Conservation (phyloP, 2,888 invertebrate species). For the Mimumesa dahlbomi region DNA sequence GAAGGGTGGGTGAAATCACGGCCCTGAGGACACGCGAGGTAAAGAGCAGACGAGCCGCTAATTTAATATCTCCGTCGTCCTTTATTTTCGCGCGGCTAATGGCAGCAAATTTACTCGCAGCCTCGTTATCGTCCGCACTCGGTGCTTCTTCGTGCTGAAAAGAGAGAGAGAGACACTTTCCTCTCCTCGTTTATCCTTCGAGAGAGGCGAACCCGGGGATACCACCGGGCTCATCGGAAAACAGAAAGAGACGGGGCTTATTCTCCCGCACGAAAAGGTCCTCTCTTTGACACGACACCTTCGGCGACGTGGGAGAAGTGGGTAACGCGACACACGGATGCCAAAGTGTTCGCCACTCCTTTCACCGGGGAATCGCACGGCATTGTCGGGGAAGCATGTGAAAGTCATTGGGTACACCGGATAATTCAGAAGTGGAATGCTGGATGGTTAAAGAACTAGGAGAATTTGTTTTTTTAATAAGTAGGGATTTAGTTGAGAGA, state of each 20-base stretch:
- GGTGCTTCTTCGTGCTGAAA: conserved; percentile 29
- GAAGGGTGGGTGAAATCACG: neutral
- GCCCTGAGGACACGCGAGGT: conserved; percentile 33
- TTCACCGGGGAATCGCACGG: neutral
- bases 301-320: conserved; percentile 12
- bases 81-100: conserved; percentile 78
- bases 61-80: conserved; percentile 78
- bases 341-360: conserved; percentile 20
- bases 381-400: neutral
- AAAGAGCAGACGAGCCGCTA: conserved; percentile 63
- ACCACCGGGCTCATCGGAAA: conserved; percentile 24
- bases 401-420: neutral
- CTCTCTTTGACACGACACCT: conserved; percentile 7
- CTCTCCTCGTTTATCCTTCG: neutral
- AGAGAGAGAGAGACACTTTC: neutral
- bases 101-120: conserved; percentile 78
- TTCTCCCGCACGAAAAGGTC: conserved; percentile 17
- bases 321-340: conserved; percentile 19
- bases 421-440: too few species aligned
- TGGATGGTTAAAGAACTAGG: too few species aligned
- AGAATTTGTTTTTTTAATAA: too few species aligned
- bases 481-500: too few species aligned
- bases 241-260: neutral
- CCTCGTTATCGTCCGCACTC: conserved; percentile 70
- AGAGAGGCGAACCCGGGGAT: too few species aligned